Percentiles rank a stretch among this genome's conserved stretches.
These are phyloP conservation scores for Plebejus melissa DNA, from an alignment of 2,888 invertebrate species.

Conservation along the genomic window DNA sequence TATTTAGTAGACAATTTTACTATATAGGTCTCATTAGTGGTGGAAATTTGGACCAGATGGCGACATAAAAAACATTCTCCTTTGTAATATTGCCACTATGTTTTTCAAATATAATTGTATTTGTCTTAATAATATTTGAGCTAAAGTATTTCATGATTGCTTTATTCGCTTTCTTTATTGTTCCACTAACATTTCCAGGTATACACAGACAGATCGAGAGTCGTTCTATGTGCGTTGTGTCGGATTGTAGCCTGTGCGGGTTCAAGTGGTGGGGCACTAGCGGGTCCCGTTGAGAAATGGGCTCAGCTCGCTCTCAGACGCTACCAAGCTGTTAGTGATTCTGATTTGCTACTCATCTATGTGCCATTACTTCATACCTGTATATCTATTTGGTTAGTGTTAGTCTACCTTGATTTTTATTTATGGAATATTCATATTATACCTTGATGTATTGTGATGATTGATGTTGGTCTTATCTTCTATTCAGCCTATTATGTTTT, in stretches of 20 bases:
- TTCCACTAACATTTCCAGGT: constrained; percentile 55
- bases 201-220: constrained; percentile 83
- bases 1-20: no score
- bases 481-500: no score
- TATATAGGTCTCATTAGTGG: no score
- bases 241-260: constrained; percentile 82
- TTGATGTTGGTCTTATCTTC: no score
- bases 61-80: no score
- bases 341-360: constrained; percentile 83
- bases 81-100: no score
- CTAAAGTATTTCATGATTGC: neutral
- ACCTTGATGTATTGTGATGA: no score
- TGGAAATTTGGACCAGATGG: no score
- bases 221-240: constrained; percentile 83
- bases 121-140: no score
- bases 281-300: constrained; percentile 82
- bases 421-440: no score
- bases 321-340: constrained; percentile 85
- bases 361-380: constrained; percentile 84
- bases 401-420: neutral
- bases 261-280: constrained; percentile 71
- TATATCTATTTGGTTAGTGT: constrained; percentile 80
- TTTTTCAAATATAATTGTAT: no score
- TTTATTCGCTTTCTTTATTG: neutral
- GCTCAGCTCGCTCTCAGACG: constrained; percentile 84